Conservation (phyloP, 2,888 invertebrate genomes). For the Palloptera scutellata region DNA sequence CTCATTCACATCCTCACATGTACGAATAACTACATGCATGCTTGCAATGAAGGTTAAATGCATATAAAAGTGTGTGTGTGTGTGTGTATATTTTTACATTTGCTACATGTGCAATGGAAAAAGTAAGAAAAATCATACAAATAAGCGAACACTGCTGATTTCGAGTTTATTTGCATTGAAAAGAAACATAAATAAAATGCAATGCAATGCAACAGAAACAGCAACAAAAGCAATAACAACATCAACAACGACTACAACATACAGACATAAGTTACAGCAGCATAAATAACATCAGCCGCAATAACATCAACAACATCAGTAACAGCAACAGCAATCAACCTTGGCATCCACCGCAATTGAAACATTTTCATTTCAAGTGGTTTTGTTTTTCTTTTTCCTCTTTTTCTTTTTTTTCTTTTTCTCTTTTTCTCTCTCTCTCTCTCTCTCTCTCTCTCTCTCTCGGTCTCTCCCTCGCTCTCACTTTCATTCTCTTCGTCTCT, state of each 20-base stretch:
- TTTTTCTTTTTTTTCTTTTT: not conserved
- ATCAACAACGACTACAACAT: slow-evolving; percentile 13
- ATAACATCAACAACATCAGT: not conserved
- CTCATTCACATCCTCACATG: no score
- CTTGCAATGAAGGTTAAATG: not conserved
- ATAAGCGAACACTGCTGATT: no score
- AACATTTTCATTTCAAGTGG: slow-evolving; percentile 4
- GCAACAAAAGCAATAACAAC: slow-evolving; percentile 16
- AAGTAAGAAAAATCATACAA: not conserved
- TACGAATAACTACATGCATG: no score
- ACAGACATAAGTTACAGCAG: not conserved
- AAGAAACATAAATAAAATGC: slow-evolving; percentile 58
- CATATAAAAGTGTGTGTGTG: not conserved
- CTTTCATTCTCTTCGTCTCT: not conserved
- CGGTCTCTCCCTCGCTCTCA: no score
- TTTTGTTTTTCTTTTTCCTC: not conserved
- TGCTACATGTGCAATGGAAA: not conserved
- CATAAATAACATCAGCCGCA: slow-evolving; percentile 4
- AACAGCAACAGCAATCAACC: slow-evolving; percentile 1
- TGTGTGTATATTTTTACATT: not conserved
- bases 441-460: not conserved
- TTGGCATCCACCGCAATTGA: not conserved
- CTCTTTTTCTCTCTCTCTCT: not conserved
- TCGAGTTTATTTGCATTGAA: no score
- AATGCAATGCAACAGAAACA: slow-evolving; percentile 34